Evolutionary conservation across 2,888 invertebrate species (phyloP), one percentile per base, ranked within the genome.

Genomic region (Drosophila meridiana): DNA sequence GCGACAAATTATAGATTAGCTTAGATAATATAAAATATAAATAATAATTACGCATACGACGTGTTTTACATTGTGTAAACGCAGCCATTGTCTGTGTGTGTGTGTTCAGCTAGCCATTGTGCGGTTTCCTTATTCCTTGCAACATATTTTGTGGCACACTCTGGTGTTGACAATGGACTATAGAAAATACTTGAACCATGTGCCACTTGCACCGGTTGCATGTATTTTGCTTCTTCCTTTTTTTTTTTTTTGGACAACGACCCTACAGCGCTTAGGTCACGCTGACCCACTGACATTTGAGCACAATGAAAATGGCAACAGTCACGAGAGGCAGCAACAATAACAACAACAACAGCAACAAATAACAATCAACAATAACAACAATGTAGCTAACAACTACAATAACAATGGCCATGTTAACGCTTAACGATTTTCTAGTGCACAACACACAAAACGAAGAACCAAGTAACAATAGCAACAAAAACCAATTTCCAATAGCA

Each of bases 341-440:
- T 64, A 65, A 42, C 53, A 43, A 47, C 57, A 52, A 45, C 30
- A 42, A 42, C 42, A 42, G n/a, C 42, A n/a, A 42, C 42, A 42
- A 57, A 52, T 48, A 57, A 40, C 28, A 32, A 43, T 20, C 47
- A 62, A 30, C 42, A 58, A 48, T 71, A 71, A 56, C 47, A 58
- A 48, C 77, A 71, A 56, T 59, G 50, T 55, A 28, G 32, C 72
- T 43, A 76, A 38, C 65, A 47, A 58, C 59, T 34, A 58, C 57
- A 63, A 59, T 62, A 75, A 69, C 76, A 77, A 80, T 61, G 47
- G 65, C 50, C 61, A 67, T 32, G 73, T 78, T 78, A 73, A 78
- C 79, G 82, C 78, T 58, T 68, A 78, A 81, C 83, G 87, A 86
- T 76, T 89, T 83, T 86, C 73, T 86, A 89, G 87, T 89, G 84